These are phyloP conservation scores for Ophioninae sp. DNA, from an alignment of 2,888 invertebrate species.

Conservation along the genomic window DNA sequence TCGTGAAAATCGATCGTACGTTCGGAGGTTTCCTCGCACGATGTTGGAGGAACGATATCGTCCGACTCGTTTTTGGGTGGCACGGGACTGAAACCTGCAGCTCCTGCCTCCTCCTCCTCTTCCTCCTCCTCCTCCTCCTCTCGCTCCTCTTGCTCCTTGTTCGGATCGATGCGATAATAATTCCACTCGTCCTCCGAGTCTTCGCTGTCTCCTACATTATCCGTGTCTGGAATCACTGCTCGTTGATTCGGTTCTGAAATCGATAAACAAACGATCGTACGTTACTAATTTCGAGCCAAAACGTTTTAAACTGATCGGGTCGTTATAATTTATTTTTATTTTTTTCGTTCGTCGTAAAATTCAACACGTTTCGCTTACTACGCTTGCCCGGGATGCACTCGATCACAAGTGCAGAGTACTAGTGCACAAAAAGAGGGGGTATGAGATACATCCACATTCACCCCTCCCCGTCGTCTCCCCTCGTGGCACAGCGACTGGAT, in stretches of 20 bases:
- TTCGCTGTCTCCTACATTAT: conserved; percentile 90
- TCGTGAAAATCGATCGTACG: background rate
- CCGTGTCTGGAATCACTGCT: conserved; percentile 81
- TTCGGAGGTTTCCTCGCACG: background rate
- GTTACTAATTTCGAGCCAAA: too few relatives aligned
- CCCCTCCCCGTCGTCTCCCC: too few relatives aligned
- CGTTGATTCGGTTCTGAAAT: conserved; percentile 75
- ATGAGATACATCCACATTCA: conserved; percentile 13
- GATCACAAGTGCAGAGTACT: conserved; percentile 55
- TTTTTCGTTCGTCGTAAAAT: background rate
- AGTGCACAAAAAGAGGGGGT: conserved; percentile 24
- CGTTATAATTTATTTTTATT: background rate
- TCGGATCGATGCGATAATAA: conserved; percentile 87
- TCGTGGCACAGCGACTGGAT: too few relatives aligned
- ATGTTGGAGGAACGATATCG: conserved; percentile 75
- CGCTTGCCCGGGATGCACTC: conserved; percentile 13
- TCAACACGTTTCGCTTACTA: background rate
- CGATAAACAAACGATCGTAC: too few relatives aligned
- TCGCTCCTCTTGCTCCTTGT: conserved; percentile 85
- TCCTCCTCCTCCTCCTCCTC: conserved; percentile 68
- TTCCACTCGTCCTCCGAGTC: conserved; percentile 95
- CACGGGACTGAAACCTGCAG: conserved; percentile 62
- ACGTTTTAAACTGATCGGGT: too few relatives aligned
- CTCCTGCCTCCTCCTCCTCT: conserved; percentile 68
- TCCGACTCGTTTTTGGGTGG: conserved; percentile 82